Evolutionary conservation across 2,797 vertebrate genomes (phyloP), one percentile per base, ranked within the genome.

Genomic region (Bryconaethiops microstoma): DNA sequence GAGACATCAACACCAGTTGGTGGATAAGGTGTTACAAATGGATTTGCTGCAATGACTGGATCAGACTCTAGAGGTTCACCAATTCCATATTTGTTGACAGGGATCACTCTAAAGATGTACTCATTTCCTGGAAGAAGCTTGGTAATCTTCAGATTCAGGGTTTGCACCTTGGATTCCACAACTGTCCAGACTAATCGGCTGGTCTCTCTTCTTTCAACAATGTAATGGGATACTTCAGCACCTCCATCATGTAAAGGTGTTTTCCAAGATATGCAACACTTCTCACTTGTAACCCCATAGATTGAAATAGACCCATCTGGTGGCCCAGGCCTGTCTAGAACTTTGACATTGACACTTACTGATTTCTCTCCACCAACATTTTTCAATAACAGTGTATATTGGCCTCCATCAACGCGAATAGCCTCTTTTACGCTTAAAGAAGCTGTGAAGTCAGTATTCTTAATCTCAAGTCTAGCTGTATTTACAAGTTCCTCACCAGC

Each of bases 91-190:
- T 97, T 98, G 81, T 98, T 99, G 85, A 98, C 96, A 17, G 96
- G 97, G 91, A 96, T 97, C 87, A 99, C 94, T 87, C 97, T 96
- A 92, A 99, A 99, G 63, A 99, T 96, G 82, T 99, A 99, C 88
- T 99, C 98, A 92, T 97, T 98, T 79, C 96, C 96, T 82, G 94
- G 95, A 62, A 96, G 95, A 71, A 99, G 93, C 84, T 95, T 99
- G 88, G 95, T 97, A 77, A 97, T 93, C 94, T 98, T 99, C 87
- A 96, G 96, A 86, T 93, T 92, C 72, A 95, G 92, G 89, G 96
- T 95, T 90, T 98, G 96, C 79, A 98, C 93, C 0, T 96, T 94
- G 70, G 96, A 88, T 73, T 98, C 97, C 35, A 99, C 96, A 82
- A 94, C 95, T 67, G 95, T 96, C 98, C 98, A 99, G 19, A 93